phyloP scores from a whole-genome alignment of 2,113 vertebrate genomes.

The Pagrus major region DNA sequence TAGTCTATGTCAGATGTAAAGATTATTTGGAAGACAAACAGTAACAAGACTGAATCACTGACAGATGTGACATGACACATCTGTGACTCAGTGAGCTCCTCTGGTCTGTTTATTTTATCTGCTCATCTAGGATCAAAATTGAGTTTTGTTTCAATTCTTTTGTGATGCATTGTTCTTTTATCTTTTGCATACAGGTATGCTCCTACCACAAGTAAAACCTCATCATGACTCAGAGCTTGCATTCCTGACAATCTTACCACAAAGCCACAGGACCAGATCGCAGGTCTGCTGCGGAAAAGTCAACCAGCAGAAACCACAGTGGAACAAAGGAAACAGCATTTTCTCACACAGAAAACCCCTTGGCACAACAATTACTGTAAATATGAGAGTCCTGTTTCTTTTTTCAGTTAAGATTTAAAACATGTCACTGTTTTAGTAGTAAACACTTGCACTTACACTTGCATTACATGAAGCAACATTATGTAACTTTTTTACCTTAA shows the following conservation, averaged over 20 bases:
- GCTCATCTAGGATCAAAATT: background rate
- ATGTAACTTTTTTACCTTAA: no score
- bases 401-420: background rate
- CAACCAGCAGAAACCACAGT: constrained; percentile 32
- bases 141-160: background rate
- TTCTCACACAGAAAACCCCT: background rate
- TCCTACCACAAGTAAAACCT: constrained; percentile 14
- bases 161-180: background rate
- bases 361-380: background rate
- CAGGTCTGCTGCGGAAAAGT: background rate
- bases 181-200: background rate
- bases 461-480: background rate
- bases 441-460: background rate
- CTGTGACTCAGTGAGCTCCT: background rate
- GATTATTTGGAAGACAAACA: background rate
- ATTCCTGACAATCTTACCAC: constrained; percentile 4
- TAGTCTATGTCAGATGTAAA: constrained; percentile 1
- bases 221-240: constrained; percentile 37
- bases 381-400: background rate
- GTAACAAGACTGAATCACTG: background rate
- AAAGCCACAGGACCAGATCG: background rate
- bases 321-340: constrained; percentile 45
- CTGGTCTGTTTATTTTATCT: background rate
- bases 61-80: background rate
- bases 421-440: background rate